Evolutionary conservation across 2,797 vertebrate species (phyloP), one percentile per base, ranked within the genome.

Genomic region (Ctenochaetus hawaiiensis): DNA sequence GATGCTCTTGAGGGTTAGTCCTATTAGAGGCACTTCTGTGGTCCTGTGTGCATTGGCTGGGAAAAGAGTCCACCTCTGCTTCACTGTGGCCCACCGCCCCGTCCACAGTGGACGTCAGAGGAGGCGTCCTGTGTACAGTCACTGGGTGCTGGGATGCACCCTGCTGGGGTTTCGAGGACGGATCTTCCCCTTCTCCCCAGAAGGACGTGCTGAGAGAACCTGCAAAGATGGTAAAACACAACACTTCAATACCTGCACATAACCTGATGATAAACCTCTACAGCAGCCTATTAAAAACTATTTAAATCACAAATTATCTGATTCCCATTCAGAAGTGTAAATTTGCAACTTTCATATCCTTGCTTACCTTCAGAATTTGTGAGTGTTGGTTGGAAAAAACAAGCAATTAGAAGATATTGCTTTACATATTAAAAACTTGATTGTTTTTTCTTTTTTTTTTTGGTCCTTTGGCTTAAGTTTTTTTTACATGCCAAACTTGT

Each of bases 1-100:
- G 63, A 6, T 89, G 92, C 83, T 95, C 95, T 43, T 92, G 95
- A 81, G 85, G 93, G 90, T 71, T 96, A 96, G 98, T 98, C 95
- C 97, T 97, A 67, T 87, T 92, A 65, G 95, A 95, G 85, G 94
- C 94, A 83, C 92, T 95, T 86, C 57, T 87, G 37, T 94, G 94
- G 60, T 95, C 94, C 52, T 85, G 94, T 20, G 86, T 74, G 81
- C 78, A 73, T 12, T 64, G 86, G 59, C 68, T 70, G 47, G 6
- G 89, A 18, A 7, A 91, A 73, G 9, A 75, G 93, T 61, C 93
- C 84, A 51, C 60, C 79, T 14, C 72, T 1, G 41, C 53, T 8
- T 39, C 92, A 62, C 1, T 85, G 18, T 53, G 86, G 16, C 72
- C 93, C 87, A 5, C 87, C 26, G 16, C 3, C 73, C 67, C 70